phyloP scores from a whole-genome alignment of 2,113 vertebrate species.

The Herpailurus yagouaroundi region DNA sequence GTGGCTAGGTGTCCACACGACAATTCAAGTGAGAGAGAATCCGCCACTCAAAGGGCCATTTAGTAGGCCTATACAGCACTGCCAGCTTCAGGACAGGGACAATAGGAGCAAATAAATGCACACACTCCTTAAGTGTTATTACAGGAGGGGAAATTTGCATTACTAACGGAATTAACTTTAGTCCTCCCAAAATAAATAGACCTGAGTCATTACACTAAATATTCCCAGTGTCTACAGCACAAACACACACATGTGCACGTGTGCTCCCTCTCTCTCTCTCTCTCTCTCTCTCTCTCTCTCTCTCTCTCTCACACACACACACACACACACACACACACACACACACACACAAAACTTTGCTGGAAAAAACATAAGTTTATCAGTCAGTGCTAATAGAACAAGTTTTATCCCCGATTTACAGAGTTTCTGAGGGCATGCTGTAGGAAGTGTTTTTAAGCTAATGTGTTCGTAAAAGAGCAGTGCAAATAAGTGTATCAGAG shows the following conservation, averaged over 20 bases:
- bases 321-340: not conserved
- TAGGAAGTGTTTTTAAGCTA: not conserved
- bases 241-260: not conserved
- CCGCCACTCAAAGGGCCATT: not conserved
- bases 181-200: slow-evolving; percentile 34
- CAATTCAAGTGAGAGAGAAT: not conserved
- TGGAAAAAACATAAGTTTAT: slow-evolving; percentile 19
- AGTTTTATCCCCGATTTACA: slow-evolving; percentile 26
- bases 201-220: slow-evolving; percentile 9
- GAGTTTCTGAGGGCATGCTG: slow-evolving; percentile 35
- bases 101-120: no score
- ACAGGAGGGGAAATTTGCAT: not conserved
- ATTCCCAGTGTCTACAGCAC: not conserved
- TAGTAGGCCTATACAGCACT: not conserved
- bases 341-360: not conserved
- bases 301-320: no score
- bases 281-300: no score
- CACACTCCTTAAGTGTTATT: not conserved
- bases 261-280: no score
- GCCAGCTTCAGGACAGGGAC: not conserved
- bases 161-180: not conserved
- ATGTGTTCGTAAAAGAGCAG: not conserved
- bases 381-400: not conserved
- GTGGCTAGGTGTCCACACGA: not conserved
- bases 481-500: not conserved